These are phyloP conservation scores for Trematomus loennbergii DNA, from an alignment of 2,113 vertebrate species.

Conservation along the genomic window DNA sequence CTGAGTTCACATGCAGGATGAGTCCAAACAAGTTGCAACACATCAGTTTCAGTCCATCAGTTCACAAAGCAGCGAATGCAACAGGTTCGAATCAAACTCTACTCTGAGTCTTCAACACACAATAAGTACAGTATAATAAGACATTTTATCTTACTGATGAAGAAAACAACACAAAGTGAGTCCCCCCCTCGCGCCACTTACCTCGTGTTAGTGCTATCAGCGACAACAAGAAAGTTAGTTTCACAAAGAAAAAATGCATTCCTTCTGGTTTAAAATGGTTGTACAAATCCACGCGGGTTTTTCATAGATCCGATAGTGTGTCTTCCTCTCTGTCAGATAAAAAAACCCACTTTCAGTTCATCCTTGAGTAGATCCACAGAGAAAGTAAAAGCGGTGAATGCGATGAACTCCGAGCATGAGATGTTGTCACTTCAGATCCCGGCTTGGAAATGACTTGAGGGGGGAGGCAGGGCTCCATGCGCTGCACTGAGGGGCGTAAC, in stretches of 20 bases:
- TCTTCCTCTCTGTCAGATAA: conserved; percentile 47
- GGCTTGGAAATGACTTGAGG: conserved; percentile 72
- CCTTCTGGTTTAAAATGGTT: conserved; percentile 79
- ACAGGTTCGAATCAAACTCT: conserved; percentile 8
- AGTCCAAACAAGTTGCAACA: background rate
- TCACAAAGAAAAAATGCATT: conserved; percentile 83
- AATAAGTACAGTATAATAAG: background rate
- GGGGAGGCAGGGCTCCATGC: conserved; percentile 65
- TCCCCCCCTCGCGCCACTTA: conserved; percentile 56
- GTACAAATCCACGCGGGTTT: conserved; percentile 78
- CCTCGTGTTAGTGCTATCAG: conserved; percentile 80
- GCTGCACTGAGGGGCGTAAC: conserved; percentile 73
- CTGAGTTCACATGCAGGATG: background rate
- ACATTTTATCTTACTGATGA: background rate
- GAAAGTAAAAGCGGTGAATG: background rate
- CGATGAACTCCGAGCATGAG: conserved; percentile 51
- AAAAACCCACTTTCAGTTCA: conserved; percentile 53
- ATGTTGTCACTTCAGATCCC: conserved; percentile 70
- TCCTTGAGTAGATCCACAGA: conserved; percentile 63
- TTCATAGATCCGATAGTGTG: conserved; percentile 82
- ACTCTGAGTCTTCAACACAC: too few relatives aligned
- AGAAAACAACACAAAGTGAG: background rate
- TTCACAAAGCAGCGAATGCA: background rate
- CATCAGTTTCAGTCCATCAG: background rate
- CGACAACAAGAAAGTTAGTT: conserved; percentile 80